A percentile compares a stretch with the other conserved stretches of the same genome.
Conservation (phyloP, 2,797 vertebrate species). For the Margarornis squamiger region DNA sequence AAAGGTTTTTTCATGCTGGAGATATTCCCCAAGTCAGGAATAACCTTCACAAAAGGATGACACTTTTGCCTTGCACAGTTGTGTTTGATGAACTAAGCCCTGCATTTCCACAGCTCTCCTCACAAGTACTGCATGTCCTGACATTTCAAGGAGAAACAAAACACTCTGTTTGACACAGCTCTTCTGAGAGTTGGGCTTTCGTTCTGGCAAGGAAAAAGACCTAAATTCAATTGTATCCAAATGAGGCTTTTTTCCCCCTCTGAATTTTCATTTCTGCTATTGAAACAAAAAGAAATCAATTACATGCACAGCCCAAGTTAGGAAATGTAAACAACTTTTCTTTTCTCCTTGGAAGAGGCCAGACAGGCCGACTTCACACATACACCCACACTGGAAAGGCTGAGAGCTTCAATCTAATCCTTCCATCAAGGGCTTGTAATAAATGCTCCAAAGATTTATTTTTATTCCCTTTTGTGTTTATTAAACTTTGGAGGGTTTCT, state of each 20-base stretch:
- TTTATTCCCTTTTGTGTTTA: slow-evolving; percentile 82
- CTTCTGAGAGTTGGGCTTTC: slow-evolving; percentile 5
- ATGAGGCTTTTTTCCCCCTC: background rate
- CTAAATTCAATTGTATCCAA: slow-evolving; percentile 34
- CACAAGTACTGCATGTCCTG: slow-evolving; percentile 22
- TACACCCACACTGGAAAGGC: slow-evolving; percentile 55
- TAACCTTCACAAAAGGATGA: background rate
- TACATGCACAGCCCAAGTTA: slow-evolving; percentile 14
- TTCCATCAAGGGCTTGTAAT: slow-evolving; percentile 72
- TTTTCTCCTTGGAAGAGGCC: background rate
- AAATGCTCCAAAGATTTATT: slow-evolving; percentile 80
- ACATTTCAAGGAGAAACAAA: slow-evolving; percentile 52
- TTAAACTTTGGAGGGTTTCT: slow-evolving; percentile 73
- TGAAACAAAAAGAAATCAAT: slow-evolving; percentile 47
- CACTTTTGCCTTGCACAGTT: background rate
- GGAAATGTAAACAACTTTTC: slow-evolving; percentile 62
- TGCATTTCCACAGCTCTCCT: background rate
- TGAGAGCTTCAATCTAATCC: slow-evolving; percentile 60
- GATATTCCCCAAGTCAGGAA: background rate
- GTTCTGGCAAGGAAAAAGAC: background rate
- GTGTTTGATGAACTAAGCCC: background rate
- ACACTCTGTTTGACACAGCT: slow-evolving; percentile 24
- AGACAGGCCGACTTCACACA: slow-evolving; percentile 16
- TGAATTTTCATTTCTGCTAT: slow-evolving; percentile 41
- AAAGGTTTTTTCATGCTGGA: background rate